Evolutionary conservation across 2,888 invertebrate species (phyloP).

Genomic region (Diarsia mendica): DNA sequence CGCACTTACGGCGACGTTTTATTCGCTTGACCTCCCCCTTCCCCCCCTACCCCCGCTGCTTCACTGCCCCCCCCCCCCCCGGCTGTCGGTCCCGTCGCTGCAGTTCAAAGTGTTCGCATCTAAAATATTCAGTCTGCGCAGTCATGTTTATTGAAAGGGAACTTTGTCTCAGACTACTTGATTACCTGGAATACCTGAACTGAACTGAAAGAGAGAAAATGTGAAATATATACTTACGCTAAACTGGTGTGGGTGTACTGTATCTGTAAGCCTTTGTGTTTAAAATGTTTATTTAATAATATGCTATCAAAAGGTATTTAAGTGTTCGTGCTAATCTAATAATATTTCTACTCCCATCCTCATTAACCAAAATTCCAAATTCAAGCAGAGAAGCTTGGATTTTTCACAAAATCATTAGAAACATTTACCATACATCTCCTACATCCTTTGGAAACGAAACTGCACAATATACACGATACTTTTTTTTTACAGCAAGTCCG

Average conservation of each 20-base stretch:
- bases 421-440: not conserved
- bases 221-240: not conserved
- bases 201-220: conserved; percentile 14
- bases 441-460: not conserved
- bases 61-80: not conserved
- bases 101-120: conserved; percentile 51
- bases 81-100: conserved; percentile 27
- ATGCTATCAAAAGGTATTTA: not conserved
- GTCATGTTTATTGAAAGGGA: conserved; percentile 66
- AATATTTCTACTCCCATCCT: not conserved
- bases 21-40: conserved; percentile 63
- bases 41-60: not conserved
- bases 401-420: not conserved
- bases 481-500: not conserved
- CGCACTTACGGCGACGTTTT: conserved; percentile 64
- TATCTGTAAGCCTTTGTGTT: not conserved
- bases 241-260: not conserved
- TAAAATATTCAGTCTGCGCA: conserved; percentile 63
- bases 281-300: not conserved
- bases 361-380: not conserved
- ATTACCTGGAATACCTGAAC: conserved; percentile 36
- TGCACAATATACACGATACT: not conserved
- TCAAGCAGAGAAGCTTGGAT: not conserved
- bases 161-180: conserved; percentile 56
- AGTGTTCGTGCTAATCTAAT: not conserved